phyloP scores from a whole-genome alignment of 2,113 vertebrate species.

The Herpetotheres cachinnans region DNA sequence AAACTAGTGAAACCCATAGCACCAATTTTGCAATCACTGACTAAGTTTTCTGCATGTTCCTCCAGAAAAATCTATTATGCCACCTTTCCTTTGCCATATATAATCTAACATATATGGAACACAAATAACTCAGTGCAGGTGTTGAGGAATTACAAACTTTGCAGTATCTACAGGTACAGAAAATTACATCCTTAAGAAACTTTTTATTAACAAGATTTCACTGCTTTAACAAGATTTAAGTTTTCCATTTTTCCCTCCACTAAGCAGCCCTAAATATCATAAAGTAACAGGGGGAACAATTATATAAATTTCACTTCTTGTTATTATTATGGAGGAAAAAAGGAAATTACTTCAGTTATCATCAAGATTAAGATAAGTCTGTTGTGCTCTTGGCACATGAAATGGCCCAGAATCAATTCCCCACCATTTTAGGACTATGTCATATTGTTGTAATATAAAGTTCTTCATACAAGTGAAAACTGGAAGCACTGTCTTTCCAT shows the following conservation, averaged over 20 bases:
- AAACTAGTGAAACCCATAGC: background rate
- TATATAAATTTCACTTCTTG: background rate
- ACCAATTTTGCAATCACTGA: background rate
- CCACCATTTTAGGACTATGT: background rate
- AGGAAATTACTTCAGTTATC: background rate
- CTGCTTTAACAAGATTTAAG: background rate
- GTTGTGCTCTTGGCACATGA: background rate
- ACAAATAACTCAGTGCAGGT: background rate
- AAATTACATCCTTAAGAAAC: background rate
- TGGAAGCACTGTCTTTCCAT: background rate
- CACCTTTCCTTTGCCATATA: background rate
- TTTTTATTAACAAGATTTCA: background rate
- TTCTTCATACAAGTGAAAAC: background rate
- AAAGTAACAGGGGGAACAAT: background rate
- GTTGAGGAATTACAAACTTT: background rate
- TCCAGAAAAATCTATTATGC: background rate
- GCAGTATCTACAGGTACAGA: background rate
- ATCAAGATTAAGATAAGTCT: background rate
- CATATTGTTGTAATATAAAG: background rate
- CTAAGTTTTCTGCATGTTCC: background rate
- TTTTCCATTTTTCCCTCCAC: background rate
- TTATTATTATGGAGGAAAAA: background rate
- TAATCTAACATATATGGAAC: background rate
- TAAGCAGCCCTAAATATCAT: background rate
- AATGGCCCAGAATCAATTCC: background rate